Evolutionary conservation across 2,888 invertebrate species (phyloP).

Genomic region (Taphrorychus bicolor): DNA sequence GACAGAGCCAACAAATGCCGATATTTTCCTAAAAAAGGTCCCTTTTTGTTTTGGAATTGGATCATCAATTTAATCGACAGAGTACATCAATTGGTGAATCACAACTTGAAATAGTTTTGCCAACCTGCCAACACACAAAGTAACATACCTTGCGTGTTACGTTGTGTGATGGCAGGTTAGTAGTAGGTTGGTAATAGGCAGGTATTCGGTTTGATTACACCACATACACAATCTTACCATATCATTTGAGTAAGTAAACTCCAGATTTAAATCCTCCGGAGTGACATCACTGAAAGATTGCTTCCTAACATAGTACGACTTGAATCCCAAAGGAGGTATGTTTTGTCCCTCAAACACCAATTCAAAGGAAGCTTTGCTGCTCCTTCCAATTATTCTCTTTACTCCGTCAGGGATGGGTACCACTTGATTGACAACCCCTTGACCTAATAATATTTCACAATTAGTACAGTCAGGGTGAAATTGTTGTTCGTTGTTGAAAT

Average conservation of each 20-base stretch:
- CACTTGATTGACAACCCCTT: slow-evolving; percentile 14
- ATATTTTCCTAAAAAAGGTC: no score
- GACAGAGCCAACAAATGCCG: no score
- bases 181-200: no score
- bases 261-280: slow-evolving; percentile 4
- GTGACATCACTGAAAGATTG: neutral
- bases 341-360: slow-evolving; percentile 71
- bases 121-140: no score
- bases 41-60: no score
- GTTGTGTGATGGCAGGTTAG: no score
- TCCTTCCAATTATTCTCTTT: slow-evolving; percentile 67
- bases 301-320: slow-evolving; percentile 64
- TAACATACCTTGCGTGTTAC: no score
- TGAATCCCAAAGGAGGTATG: slow-evolving; percentile 72
- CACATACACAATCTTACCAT: slow-evolving; percentile 5
- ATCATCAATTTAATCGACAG: no score
- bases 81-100: no score
- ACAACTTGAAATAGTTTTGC: no score
- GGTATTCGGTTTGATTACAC: no score
- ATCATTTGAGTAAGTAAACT: slow-evolving; percentile 1
- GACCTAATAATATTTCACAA: slow-evolving; percentile 26
- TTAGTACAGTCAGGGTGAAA: neutral
- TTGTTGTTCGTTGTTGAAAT: neutral
- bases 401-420: slow-evolving; percentile 65
- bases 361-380: slow-evolving; percentile 69